Conservation (phyloP, 2,888 invertebrate genomes). For the Nycteola revayana region DNA sequence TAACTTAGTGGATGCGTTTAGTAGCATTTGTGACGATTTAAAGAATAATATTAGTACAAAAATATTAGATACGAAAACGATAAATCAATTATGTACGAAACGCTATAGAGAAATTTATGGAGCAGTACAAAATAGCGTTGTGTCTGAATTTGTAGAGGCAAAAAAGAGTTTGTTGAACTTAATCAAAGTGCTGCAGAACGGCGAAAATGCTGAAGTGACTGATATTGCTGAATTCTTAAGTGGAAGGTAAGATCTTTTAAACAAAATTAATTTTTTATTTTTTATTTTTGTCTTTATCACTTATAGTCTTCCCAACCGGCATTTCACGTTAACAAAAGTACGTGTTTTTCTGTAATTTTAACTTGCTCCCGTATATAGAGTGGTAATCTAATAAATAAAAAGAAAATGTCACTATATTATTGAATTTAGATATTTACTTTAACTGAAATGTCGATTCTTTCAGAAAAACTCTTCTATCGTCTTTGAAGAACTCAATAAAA, state of each 20-base stretch:
- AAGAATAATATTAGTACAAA: conserved; percentile 46
- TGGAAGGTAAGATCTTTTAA: conserved; percentile 43
- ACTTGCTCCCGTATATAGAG: no score
- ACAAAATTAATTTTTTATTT: neutral
- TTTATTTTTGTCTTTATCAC: no score
- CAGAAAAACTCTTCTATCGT: conserved; percentile 51
- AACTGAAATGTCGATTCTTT: no score
- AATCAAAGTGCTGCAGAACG: conserved; percentile 38
- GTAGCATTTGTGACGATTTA: conserved; percentile 47
- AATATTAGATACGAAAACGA: conserved; percentile 50
- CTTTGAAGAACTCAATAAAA: conserved; percentile 48
- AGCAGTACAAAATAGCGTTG: conserved; percentile 36
- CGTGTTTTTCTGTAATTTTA: no score
- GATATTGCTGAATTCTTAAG: conserved; percentile 52
- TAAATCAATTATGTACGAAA: conserved; percentile 57
- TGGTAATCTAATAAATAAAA: no score
- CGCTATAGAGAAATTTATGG: conserved; percentile 52
- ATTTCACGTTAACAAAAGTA: no score
- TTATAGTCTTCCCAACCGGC: no score
- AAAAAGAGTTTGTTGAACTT: conserved; percentile 48
- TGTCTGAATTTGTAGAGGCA: conserved; percentile 41
- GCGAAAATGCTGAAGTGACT: conserved; percentile 23
- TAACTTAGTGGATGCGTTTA: conserved; percentile 46
- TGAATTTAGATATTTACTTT: no score
- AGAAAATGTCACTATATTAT: no score